Evolutionary conservation across 2,113 vertebrate species (phyloP).

Genomic region (Stigmatopora argus): DNA sequence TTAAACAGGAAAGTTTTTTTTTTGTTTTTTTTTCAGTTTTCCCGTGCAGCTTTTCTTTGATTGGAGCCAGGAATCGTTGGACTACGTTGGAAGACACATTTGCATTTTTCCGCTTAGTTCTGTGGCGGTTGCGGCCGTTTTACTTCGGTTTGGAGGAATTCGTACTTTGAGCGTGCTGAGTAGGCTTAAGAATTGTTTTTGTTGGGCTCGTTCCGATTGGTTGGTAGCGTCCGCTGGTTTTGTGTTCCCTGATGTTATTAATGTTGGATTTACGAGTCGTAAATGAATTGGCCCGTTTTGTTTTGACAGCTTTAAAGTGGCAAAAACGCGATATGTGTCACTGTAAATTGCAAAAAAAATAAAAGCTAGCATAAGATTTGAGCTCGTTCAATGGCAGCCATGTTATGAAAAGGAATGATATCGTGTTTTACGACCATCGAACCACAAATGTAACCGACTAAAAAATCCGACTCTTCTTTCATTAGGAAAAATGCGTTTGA

Average conservation of each 20-base stretch:
- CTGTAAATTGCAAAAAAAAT: too few relatives aligned
- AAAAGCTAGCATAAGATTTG: too few relatives aligned
- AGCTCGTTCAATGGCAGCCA: too few relatives aligned
- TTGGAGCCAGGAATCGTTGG: background rate
- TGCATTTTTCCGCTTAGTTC: background rate
- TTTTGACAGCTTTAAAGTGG: background rate
- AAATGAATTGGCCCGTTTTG: background rate
- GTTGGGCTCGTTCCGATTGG: background rate
- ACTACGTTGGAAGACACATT: background rate
- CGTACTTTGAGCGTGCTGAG: background rate
- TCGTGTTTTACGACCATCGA: too few relatives aligned
- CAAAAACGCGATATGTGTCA: background rate
- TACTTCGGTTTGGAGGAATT: background rate
- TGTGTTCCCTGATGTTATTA: background rate
- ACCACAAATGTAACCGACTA: too few relatives aligned
- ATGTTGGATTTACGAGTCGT: background rate
- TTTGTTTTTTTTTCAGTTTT: too few relatives aligned
- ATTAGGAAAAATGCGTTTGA: too few relatives aligned
- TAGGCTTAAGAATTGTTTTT: background rate
- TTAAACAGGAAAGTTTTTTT: constrained; percentile 14
- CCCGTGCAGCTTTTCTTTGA: background rate
- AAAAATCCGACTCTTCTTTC: too few relatives aligned
- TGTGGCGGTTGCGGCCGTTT: background rate
- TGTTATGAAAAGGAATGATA: too few relatives aligned
- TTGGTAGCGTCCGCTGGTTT: background rate